These are phyloP conservation scores for Hemiprocne comata DNA, from an alignment of 2,113 vertebrate genomes.

Conservation along the genomic window DNA sequence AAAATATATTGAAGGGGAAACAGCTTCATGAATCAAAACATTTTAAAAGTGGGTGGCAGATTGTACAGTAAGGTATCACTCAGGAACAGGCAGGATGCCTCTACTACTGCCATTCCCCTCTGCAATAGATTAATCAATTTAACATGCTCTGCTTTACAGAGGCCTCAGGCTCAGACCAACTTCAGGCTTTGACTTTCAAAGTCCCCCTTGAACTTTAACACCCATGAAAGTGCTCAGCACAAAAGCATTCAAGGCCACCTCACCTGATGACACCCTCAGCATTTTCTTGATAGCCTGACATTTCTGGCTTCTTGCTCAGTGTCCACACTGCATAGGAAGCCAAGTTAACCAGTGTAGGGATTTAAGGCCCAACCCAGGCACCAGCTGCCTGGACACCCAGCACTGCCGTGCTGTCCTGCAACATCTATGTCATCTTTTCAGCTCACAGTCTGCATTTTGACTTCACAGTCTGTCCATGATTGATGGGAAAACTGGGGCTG, in stretches of 20 bases:
- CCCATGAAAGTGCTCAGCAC: rapidly evolving
- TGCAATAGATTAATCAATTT: not conserved
- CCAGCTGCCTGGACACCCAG: rapidly evolving
- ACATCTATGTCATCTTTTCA: not conserved
- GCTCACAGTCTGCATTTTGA: not conserved
- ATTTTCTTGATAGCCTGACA: not conserved
- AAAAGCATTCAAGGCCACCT: not conserved
- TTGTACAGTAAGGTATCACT: no score
- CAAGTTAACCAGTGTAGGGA: no score
- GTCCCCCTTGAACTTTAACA: not conserved
- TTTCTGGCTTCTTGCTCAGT: not conserved
- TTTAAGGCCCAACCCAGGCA: not conserved
- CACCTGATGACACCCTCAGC: not conserved
- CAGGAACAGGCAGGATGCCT: not conserved
- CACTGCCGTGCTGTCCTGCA: no score
- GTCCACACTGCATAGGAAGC: not conserved
- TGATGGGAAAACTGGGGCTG: not conserved
- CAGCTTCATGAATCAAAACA: not conserved
- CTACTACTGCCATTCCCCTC: not conserved
- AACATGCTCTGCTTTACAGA: not conserved
- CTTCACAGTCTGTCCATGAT: not conserved
- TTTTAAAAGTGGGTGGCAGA: not conserved
- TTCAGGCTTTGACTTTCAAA: not conserved
- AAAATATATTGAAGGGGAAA: not conserved
- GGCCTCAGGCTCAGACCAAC: not conserved